Conservation (phyloP, 2,888 invertebrate genomes). For the Melinopterus prodromus region DNA sequence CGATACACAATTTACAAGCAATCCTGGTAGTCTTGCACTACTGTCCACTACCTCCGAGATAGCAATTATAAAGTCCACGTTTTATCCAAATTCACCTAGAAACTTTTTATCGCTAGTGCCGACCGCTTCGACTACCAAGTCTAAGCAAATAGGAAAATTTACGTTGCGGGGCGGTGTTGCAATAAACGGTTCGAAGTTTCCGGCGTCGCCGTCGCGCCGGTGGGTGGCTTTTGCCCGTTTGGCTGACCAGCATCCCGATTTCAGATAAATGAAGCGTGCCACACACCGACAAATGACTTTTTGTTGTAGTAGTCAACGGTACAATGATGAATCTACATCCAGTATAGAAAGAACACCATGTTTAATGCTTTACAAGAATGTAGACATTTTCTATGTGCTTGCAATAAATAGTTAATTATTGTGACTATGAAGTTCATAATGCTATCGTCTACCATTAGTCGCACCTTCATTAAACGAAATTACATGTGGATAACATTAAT, state of each 20-base stretch:
- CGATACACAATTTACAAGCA: neutral
- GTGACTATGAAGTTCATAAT: too few relatives aligned
- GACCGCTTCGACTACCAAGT: neutral
- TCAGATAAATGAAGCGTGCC: neutral
- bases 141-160: neutral
- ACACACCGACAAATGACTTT: neutral
- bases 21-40: neutral
- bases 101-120: neutral
- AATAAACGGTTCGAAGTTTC: neutral
- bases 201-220: neutral
- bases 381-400: too few relatives aligned
- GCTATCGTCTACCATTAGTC: too few relatives aligned
- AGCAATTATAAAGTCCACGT: conserved; percentile 4
- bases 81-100: neutral
- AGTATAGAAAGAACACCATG: too few relatives aligned
- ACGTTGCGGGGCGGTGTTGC: neutral
- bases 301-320: neutral
- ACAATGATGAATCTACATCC: neutral
- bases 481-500: too few relatives aligned
- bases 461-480: too few relatives aligned
- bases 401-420: too few relatives aligned
- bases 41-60: neutral
- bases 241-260: neutral
- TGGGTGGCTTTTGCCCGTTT: neutral
- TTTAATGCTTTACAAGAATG: too few relatives aligned